Base-by-base conservation (phyloP, 2,888 invertebrate genomes). In the Sarcophaga subvicina region DNA sequence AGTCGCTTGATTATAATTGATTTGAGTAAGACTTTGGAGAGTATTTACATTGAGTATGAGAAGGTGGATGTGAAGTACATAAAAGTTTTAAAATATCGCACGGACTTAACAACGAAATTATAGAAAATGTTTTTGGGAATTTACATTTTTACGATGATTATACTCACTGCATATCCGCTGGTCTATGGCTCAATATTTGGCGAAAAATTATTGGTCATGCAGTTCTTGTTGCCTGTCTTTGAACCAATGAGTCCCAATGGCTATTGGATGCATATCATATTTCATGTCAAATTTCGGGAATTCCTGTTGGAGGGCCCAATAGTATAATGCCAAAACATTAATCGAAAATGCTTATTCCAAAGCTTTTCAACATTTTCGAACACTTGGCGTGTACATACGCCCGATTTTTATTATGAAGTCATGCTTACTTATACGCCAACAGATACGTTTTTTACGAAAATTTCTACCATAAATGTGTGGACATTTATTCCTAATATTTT, bases 191-290 rank as follows among this genome's bases (percentile, higher is more conserved):
- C 4, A 12, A 3, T 84, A 14, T 1, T 37, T 25, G 60, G 11
- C 3, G 63, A 90, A 27, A 91, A 89, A 49, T 6, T 87, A 0
- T 60, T 89, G n/a, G 73, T 91, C 0, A 77, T 91, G 89, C 90
- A 90, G 37, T 91, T 91, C 27, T 25, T 89, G 0, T 80, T 91
- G 20, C 91, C 91, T 0, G 88, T 89, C 0, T 45, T 91, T 0
- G 88, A 91, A 75, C 86, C 88, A 1, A 60, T 25, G 2, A 87
- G 86, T 5, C 83, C 89, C 20, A 14, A 10, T 1, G 91, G 91
- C 1, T 83, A 89, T 71, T 5, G 88, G 1, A 22, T 89, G 2
- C 49, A 90, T 45, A 37, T 80, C 0, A 8, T 11, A 0, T 12
- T 88, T 1, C 91, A 2, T 37, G 8, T 0, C 10, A 37, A 37